Evolutionary conservation across 2,113 vertebrate species (phyloP), one percentile per base, ranked within the genome.

Genomic region (Heloderma charlesbogerti): DNA sequence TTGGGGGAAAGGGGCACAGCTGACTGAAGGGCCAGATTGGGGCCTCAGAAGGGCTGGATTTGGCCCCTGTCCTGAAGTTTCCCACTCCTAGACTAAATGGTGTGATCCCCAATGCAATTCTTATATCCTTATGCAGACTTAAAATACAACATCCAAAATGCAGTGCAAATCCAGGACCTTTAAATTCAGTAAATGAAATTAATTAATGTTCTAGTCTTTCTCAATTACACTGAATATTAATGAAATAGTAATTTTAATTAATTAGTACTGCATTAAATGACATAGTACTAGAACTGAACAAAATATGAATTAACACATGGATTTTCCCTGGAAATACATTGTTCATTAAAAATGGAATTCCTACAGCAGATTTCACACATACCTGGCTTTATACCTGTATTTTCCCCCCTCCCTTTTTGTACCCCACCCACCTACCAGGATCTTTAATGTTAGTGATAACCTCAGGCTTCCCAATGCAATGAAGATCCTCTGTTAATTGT

Each of bases 401-500:
- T 92, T 91, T 91, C 93, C 89, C 87, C 81, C 89, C 87, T 45
- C 91, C 83, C 60, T 40, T 80, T 96, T 83, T 92, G n/a, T 77
- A 80, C 89, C 92, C 90, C 95, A 95, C 89, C 93, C 94, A 71
- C 93, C 95, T 89, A 72, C 2, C 74, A 88, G 95, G 66, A 94
- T 94, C 81, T 95, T 97, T 96, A 93, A 93, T 88, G 92, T 94
- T 93, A 95, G 94, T 86, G 97, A 97, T 97, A 97, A 97, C 95
- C 96, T 94, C 88, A 95, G 69, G 92, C 91, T 96, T 95, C 93
- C 95, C 96, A 66, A 95, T 88, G 93, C 92, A 93, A 95, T 94
- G 95, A 96, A 96, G 94, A 93, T 84, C 94, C n/a, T 37, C 96
- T 94, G 87, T 96, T 98, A 98, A 97, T 97, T 98, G 97, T 97